Evolutionary conservation across 30 jellyfish, hydroid and myxozoan species (phyloP), one percentile per base, ranked within the genome.

Genomic region (Aurelia coerulea): DNA sequence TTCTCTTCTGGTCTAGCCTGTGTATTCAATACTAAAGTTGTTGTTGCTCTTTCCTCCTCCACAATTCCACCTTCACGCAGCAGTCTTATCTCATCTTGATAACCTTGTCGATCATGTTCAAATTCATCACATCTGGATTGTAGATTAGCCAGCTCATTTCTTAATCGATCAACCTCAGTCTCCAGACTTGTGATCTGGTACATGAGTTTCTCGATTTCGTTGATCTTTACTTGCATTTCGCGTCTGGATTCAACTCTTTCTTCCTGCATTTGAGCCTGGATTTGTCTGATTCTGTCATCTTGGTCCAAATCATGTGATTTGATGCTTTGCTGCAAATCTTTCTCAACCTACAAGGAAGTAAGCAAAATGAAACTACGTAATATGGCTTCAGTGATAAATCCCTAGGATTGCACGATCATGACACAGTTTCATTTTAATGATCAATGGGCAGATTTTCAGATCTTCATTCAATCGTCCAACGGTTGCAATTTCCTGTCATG

Each of bases 221-320:
- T 72, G 50, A 80, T 67, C 90, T 84, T 85, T 16, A 80, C 97
- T 39, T 80, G 75, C 75, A 87, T 46, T 31, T 80, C 89, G 4
- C 86, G 85, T 8, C 94, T 58, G 75, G 96, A 90, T 62, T 81
- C 84, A 32, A 65, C 83, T 32, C 99, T 80, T 70, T 95, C 99
- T 23, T 89, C 90, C 5, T 79, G 87, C 49, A 87, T 50, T 76
- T 81, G 89, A 16, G 75, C 84, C 75, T 94, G 97, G 79, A 94
- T 78, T 76, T 78, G 97, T 62, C 78, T 74, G 90, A 84, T 91
- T 52, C 97, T 52, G 18, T 94, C 96, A 68, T 94, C 97, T n/a
- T 74, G 80, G 62, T 90, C 98, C 33, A 77, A 80, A 18, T 79
- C 77, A 15, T 94, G 96, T 58, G 86, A 35, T 62, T 75, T 87